Percentiles rank a stretch among this genome's conserved stretches.
phyloP scores from a whole-genome alignment of 30 jellyfish, hydroid and myxozoan genomes.

The Catostylus mosaicus region DNA sequence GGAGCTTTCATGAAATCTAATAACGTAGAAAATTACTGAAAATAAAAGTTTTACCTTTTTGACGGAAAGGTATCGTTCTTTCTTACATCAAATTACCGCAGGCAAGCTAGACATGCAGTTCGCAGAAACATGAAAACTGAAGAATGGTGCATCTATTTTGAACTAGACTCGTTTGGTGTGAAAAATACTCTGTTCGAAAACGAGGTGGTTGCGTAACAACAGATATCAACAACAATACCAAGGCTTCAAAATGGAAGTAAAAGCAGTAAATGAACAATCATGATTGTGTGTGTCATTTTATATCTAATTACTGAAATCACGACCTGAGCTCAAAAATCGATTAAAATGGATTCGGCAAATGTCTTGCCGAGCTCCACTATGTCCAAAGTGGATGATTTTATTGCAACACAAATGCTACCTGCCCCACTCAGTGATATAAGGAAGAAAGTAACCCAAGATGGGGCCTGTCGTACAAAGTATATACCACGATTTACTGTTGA shows the following conservation, averaged over 20 bases:
- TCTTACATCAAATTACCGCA: no score
- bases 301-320: not conserved
- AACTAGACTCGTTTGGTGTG: not conserved
- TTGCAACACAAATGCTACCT: conserved; percentile 4
- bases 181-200: not conserved
- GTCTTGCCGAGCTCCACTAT: conserved; percentile 23
- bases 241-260: not conserved
- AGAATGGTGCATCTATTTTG: not conserved
- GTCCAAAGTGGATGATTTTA: conserved; percentile 12
- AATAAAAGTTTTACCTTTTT: no score
- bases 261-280: conserved; percentile 13
- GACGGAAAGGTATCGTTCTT: no score
- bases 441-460: not conserved
- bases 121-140: no score
- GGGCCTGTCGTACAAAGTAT: not conserved
- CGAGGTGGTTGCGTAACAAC: conserved; percentile 36
- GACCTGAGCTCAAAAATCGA: not conserved
- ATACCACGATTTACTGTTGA: conserved; percentile 65
- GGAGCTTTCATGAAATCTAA: no score
- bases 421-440: not conserved
- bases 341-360: not conserved
- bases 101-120: no score
- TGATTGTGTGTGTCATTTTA: no score
- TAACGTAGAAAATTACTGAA: no score
- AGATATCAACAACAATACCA: not conserved